These are phyloP conservation scores for Diglossa cyanea DNA, from an alignment of 2,797 vertebrate species.

Conservation along the genomic window DNA sequence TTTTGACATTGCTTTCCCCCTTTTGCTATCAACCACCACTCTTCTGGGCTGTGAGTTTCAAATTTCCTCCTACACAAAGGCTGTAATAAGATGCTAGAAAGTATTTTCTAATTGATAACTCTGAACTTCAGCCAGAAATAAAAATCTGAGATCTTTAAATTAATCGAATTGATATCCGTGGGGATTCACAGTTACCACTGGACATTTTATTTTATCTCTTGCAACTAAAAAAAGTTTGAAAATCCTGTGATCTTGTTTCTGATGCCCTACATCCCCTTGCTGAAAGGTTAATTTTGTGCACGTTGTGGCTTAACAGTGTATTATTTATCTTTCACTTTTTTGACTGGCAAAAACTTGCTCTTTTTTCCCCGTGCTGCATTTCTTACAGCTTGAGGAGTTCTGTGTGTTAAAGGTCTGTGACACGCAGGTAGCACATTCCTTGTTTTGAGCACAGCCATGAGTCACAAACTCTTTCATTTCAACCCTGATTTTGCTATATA, in stretches of 20 bases:
- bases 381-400: not conserved
- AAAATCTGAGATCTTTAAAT: not conserved
- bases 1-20: not conserved
- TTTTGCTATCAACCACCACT: not conserved
- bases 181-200: not conserved
- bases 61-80: not conserved
- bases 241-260: not conserved
- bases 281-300: not conserved
- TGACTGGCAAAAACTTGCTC: not conserved
- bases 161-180: not conserved
- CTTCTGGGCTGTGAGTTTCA: not conserved
- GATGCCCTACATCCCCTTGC: not conserved
- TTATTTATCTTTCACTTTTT: not conserved
- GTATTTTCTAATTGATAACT: slow-evolving; percentile 3
- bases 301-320: not conserved
- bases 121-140: not conserved
- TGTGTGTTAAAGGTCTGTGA: not conserved
- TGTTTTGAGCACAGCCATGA: not conserved
- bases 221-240: not conserved
- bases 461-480: not conserved
- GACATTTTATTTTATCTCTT: not conserved
- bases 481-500: not conserved
- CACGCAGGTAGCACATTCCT: not conserved
- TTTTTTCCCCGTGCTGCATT: not conserved
- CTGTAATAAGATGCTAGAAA: not conserved